Evolutionary conservation across 2,797 vertebrate species (phyloP), one percentile per base, ranked within the genome.

Genomic region (Phyllotis vaccarum): DNA sequence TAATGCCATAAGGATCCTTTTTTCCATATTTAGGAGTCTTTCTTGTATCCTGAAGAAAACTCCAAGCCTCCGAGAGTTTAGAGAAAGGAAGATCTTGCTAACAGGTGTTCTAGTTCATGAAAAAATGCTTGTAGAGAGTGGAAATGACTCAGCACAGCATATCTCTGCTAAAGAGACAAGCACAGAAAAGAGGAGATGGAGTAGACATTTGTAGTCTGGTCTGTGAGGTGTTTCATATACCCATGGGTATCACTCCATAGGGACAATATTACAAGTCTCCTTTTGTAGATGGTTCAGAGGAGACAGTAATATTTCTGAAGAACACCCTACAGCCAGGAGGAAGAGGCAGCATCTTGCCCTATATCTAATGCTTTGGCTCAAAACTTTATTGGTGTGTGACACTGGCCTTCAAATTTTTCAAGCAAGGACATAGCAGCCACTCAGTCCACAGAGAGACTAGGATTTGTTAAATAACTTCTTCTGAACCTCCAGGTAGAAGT

Each of bases 81-180:
- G 31, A 29, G 88, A 66, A 76, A n/a, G 31, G 86, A n/a, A 76
- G 17, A 83, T n/a, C 81, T 90, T 93, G 60, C 49, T 90, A 91
- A 83, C 6, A 24, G 31, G 22, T 86, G 17, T 62, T 56, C 37
- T 85, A 82, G 80, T 52, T 54, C 19, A 80, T 21, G 46, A 90
- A 24, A 89, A n/a, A 1, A 24, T 83, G 78, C 81, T 85, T 82
- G 76, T 62, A 80, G 62, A 81, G 43, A 43, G 8, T 24, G n/a
- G 78, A 87, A 89, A 58, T 27, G 75, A 72, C 29, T 49, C 12
- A 4, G 40, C 16, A 24, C 7, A 76, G n/a, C 21, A 24, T 54
- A 11, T 87, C 3, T 17, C n/a, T 37, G 81, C 14, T 5, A 22
- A 56, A 72, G 56, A 64, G n/a, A n/a, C 3, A 49, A 78, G 19